Conservation (phyloP, 2,888 invertebrate genomes). For the Athalia circularis region DNA sequence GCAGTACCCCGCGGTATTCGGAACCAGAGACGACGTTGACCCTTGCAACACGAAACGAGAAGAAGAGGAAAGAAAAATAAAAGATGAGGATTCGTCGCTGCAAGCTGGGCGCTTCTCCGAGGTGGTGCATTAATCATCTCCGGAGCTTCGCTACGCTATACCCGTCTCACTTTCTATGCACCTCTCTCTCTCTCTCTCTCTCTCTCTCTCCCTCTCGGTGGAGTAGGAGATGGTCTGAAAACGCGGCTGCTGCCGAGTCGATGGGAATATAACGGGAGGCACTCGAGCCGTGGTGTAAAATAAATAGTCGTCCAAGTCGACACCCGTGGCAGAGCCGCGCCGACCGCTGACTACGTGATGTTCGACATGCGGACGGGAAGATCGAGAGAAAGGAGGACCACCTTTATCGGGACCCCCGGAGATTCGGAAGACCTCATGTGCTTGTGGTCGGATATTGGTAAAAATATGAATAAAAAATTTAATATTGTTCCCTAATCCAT, state of each 20-base stretch:
- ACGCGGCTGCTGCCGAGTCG: slow-evolving; percentile 28
- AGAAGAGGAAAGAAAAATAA: too few species aligned
- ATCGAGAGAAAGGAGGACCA: background rate
- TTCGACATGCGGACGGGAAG: background rate
- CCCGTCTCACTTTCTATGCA: background rate
- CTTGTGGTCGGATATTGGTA: too few species aligned
- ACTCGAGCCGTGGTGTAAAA: slow-evolving; percentile 31
- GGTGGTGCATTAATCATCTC: slow-evolving; percentile 42
- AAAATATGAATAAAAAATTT: too few species aligned
- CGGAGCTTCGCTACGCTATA: background rate
- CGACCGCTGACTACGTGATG: slow-evolving; percentile 32
- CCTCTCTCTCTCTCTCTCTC: background rate
- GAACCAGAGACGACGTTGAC: slow-evolving; percentile 22
- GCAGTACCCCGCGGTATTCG: too few species aligned
- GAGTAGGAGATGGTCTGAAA: background rate
- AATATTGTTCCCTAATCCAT: too few species aligned
- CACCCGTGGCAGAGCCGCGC: slow-evolving; percentile 29
- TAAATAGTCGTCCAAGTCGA: slow-evolving; percentile 38
- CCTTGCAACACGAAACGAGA: background rate
- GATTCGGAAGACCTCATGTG: slow-evolving; percentile 2
- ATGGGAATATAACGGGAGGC: slow-evolving; percentile 37
- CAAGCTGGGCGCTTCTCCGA: slow-evolving; percentile 8
- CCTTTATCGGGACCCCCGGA: background rate
- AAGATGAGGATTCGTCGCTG: slow-evolving; percentile 20
- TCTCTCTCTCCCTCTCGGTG: slow-evolving; percentile 5